A percentile compares a stretch with the other conserved stretches of the same genome.
phyloP scores from a whole-genome alignment of 23 tunicate species.

The Trididemnum nubilum region DNA sequence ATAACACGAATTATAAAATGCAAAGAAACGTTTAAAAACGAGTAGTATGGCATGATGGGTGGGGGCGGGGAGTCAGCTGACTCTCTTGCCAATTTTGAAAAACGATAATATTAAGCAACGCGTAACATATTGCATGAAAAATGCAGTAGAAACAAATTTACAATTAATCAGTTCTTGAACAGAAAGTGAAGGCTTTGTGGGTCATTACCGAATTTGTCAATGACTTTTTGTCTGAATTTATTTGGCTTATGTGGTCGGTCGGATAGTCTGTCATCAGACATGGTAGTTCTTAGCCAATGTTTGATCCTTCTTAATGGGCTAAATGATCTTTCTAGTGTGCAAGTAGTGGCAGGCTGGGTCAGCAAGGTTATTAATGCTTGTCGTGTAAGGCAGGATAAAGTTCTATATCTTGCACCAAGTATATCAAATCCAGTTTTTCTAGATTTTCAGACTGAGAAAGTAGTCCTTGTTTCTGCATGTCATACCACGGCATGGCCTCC shows the following conservation, averaged over 20 bases:
- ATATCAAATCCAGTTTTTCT: background rate
- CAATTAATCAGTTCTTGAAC: no score
- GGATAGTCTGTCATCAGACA: background rate
- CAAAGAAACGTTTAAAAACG: no score
- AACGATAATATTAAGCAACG: no score
- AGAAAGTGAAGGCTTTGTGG: no score
- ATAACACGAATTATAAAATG: no score
- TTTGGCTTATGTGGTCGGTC: background rate
- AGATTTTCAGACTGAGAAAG: background rate
- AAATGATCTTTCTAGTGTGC: background rate
- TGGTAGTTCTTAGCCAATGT: background rate
- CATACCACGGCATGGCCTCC: no score
- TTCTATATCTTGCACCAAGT: no score
- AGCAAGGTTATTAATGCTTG: background rate
- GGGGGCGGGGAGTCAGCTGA: background rate
- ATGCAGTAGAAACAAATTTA: no score
- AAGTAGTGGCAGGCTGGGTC: background rate
- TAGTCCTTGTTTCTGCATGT: no score
- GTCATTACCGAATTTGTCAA: no score
- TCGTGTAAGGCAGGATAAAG: background rate
- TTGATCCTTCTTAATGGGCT: background rate
- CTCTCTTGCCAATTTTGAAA: background rate
- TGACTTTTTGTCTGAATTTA: background rate
- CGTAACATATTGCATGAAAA: no score
- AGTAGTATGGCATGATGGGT: no score